Base-by-base conservation (phyloP, 2,113 vertebrate genomes). In the Odocoileus virginianus region DNA sequence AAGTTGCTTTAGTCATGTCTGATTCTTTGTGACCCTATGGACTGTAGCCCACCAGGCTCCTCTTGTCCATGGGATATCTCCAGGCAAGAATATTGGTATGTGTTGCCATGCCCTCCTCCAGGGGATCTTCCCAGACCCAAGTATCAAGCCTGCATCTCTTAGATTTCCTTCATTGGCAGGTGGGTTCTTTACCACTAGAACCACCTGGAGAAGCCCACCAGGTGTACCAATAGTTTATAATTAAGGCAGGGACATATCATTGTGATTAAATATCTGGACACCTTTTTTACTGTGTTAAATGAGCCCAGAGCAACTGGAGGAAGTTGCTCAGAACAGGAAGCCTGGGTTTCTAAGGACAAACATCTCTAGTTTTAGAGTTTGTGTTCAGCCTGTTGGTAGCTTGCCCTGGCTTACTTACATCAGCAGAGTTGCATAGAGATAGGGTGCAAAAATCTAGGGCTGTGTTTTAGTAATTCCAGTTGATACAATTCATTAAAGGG, bases 401-500 rank as follows among this genome's bases (percentile, higher is more conserved):
- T 91, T 95, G 17, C 23, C 23, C 25, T 74, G 45, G 25, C 45
- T 89, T 84, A 50, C 82, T 87, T 87, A 30, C 11, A 27, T 87
- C 55, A 60, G 87, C 55, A 82, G 79, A 87, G 52, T 92, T 89
- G 33, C 52, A 43, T 17, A 89, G 61, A 83, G 52, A 83, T 17
- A 87, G 67, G 43, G 43, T 78, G 3, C 33, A 91, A 6, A 95
- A 91, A 52, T 79, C 87, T 87, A 55, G 23, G 57, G 61, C 55
- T 93, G 45, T 61, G 25, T 55, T 83, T 98, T 95, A 96, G 71
- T 95, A 98, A 96, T 97, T 91, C 82, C 19, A 76, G 36, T 92
- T 96, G 91, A 95, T 97, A 90, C 67, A 96, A 93, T 95, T 82
- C 60, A 96, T 84, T 58, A 92, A 94, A 76, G 54, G 10, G 10